Conservation (phyloP, 2,888 invertebrate species). For the Apamea epomidion region DNA sequence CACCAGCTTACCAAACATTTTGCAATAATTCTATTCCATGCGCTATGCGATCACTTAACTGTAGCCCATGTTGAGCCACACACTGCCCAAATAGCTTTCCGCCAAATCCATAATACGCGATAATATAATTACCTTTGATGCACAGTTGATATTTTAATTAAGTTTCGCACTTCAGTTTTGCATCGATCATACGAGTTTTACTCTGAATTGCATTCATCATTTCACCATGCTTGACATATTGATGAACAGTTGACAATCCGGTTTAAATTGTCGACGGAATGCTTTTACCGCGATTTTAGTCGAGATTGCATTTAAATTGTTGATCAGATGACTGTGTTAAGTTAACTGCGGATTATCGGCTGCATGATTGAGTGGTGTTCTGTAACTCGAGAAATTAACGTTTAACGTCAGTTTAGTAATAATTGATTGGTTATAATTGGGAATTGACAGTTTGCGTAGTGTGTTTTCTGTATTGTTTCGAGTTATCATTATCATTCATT, state of each 20-base stretch:
- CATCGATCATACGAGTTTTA: conserved; percentile 73
- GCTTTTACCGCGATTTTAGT: conserved; percentile 71
- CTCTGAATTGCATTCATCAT: conserved; percentile 80
- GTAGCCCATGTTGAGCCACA: neutral
- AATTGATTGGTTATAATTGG: neutral
- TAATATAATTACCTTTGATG: conserved; percentile 4
- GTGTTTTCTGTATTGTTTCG: neutral
- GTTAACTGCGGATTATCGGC: conserved; percentile 4
- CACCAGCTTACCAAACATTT: neutral
- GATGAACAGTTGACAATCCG: conserved; percentile 74
- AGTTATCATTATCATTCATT: too few relatives aligned
- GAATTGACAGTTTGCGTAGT: neutral
- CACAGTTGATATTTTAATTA: conserved; percentile 78
- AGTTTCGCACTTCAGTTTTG: conserved; percentile 66
- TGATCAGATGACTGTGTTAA: conserved; percentile 51
- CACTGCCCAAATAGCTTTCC: neutral
- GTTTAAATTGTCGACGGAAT: conserved; percentile 73
- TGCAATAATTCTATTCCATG: neutral
- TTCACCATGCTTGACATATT: conserved; percentile 74
- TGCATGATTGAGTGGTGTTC: conserved; percentile 3
- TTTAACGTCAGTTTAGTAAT: neutral
- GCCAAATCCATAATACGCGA: neutral
- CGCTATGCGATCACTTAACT: neutral
- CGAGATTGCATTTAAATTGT: conserved; percentile 73
- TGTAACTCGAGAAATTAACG: neutral